A percentile compares a stretch with the other conserved stretches of the same genome.
Conservation (phyloP, 2,113 vertebrate genomes). For the Myrmecobius fasciatus region DNA sequence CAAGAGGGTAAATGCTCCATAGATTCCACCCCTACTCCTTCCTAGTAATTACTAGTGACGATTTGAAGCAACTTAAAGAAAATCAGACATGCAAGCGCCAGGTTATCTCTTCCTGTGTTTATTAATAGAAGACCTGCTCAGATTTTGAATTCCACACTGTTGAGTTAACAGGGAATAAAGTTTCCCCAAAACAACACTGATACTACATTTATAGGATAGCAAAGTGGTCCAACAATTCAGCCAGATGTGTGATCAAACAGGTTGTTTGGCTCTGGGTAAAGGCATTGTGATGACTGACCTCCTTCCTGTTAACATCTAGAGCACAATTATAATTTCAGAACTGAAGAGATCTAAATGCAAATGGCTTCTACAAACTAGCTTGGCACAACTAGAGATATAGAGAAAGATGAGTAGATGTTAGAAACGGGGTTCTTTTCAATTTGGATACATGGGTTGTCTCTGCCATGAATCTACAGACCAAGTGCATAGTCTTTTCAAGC, state of each 20-base stretch:
- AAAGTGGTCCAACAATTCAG: not conserved
- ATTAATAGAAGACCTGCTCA: not conserved
- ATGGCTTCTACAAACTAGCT: not conserved
- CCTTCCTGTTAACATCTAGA: not conserved
- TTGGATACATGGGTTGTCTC: not conserved
- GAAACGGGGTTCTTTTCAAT: not conserved
- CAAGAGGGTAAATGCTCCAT: not conserved
- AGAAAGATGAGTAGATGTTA: not conserved
- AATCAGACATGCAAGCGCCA: not conserved
- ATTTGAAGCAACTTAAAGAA: not conserved
- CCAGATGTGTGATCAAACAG: not conserved
- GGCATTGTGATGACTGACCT: constrained; percentile 1
- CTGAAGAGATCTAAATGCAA: not conserved
- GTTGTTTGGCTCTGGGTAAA: not conserved
- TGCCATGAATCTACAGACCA: not conserved
- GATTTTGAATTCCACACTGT: not conserved
- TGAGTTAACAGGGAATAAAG: not conserved
- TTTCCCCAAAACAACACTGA: not conserved
- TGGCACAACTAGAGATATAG: not conserved
- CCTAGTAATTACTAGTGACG: not conserved
- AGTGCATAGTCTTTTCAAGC: not conserved
- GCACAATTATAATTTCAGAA: not conserved
- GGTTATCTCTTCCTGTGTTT: not conserved
- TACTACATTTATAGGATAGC: not conserved
- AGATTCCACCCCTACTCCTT: not conserved